Conservation (phyloP, 2,797 vertebrate genomes). For the Phrynocephalus vlangalii region DNA sequence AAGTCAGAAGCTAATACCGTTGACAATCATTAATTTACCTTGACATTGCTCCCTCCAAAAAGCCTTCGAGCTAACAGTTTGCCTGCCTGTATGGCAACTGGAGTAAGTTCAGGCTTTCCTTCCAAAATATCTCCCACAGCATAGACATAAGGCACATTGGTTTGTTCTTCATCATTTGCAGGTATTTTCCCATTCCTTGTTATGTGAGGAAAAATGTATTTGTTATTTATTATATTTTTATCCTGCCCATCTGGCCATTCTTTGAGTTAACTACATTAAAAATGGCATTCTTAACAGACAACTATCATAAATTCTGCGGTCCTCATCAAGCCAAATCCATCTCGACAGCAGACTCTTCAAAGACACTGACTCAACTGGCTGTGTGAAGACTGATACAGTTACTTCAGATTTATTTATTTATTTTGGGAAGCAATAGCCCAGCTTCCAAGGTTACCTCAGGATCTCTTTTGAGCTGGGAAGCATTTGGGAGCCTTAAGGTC, state of each 20-base stretch:
- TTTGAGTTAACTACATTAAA: not conserved
- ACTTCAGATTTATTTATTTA: not conserved
- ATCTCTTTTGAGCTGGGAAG: too few species aligned
- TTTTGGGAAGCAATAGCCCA: too few species aligned
- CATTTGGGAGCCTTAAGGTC: too few species aligned
- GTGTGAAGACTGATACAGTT: not conserved
- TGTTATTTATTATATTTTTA: too few species aligned
- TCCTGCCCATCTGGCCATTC: too few species aligned
- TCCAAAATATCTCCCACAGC: conserved; percentile 95
- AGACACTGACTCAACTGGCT: not conserved
- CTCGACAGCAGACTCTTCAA: not conserved
- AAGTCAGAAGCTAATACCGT: conserved; percentile 3
- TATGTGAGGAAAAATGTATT: conserved; percentile 21
- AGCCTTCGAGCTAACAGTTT: conserved; percentile 91
- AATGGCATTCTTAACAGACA: not conserved
- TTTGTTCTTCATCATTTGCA: conserved; percentile 93
- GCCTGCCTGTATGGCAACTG: conserved; percentile 95
- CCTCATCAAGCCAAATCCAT: not conserved
- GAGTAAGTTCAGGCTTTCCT: conserved; percentile 93
- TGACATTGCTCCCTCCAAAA: conserved; percentile 79
- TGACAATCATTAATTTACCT: conserved; percentile 77
- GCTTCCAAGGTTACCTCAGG: too few species aligned
- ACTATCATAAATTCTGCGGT: not conserved
- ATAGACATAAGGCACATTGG: conserved; percentile 89
- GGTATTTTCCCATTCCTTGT: conserved; percentile 91